Percentiles rank a stretch among this genome's conserved stretches.
These are phyloP conservation scores for Nebria salina DNA, from an alignment of 2,888 invertebrate genomes.

Conservation along the genomic window DNA sequence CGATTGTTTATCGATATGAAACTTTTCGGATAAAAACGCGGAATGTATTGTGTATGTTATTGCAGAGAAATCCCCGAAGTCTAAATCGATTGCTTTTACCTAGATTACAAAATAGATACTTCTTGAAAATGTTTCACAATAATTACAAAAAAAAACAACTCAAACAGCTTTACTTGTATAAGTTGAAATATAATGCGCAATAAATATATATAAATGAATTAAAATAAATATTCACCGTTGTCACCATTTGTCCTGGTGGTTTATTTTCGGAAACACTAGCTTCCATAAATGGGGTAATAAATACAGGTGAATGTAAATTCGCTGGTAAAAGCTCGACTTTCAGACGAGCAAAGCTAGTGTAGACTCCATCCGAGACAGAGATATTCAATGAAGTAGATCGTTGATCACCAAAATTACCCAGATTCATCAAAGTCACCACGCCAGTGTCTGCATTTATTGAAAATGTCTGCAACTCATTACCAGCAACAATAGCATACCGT, in stretches of 20 bases:
- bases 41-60: conserved; percentile 84
- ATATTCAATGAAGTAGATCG: conserved; percentile 82
- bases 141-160: neutral
- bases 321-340: conserved; percentile 81
- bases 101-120: conserved; percentile 52
- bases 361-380: conserved; percentile 95
- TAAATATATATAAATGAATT: conserved; percentile 25
- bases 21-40: conserved; percentile 75
- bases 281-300: conserved; percentile 80
- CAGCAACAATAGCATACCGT: conserved; percentile 83
- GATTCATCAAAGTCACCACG: conserved; percentile 76
- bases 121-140: neutral
- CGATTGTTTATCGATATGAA: conserved; percentile 75
- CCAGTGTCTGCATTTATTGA: conserved; percentile 70
- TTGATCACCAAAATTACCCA: conserved; percentile 76
- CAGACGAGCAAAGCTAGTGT: conserved; percentile 86
- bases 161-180: no score
- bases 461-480: conserved; percentile 81
- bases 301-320: conserved; percentile 82
- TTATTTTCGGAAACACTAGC: conserved; percentile 85
- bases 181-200: neutral
- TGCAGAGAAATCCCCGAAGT: conserved; percentile 79
- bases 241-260: conserved; percentile 77
- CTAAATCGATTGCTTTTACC: conserved; percentile 83
- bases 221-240: conserved; percentile 64